Evolutionary conservation across 2,797 vertebrate species (phyloP).

Genomic region (Malurus splendens): DNA sequence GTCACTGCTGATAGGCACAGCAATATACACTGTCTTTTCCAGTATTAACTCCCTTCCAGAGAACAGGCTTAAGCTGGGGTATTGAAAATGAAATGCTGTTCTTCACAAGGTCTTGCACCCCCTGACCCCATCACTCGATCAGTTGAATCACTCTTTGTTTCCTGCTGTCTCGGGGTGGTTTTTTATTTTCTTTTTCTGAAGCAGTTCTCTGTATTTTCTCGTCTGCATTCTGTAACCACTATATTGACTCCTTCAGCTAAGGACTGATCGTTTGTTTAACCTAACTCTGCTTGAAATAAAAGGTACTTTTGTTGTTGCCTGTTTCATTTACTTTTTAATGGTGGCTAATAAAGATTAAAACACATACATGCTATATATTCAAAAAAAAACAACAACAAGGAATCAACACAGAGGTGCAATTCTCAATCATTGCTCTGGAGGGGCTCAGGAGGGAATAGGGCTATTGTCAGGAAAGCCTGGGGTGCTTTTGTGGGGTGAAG

Average conservation of each 20-base stretch:
- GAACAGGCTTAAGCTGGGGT: slow-evolving; percentile 14
- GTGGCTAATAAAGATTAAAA: slow-evolving; percentile 26
- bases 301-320: slow-evolving; percentile 36
- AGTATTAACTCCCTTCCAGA: slow-evolving; percentile 6
- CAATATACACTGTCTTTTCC: slow-evolving; percentile 43
- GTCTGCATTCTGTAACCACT: slow-evolving; percentile 37
- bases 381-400: not conserved
- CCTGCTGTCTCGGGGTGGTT: not conserved
- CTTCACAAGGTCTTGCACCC: slow-evolving; percentile 12
- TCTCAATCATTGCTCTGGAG: not conserved
- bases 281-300: slow-evolving; percentile 26
- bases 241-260: slow-evolving; percentile 17
- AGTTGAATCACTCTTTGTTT: slow-evolving; percentile 61
- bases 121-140: slow-evolving; percentile 20
- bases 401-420: slow-evolving; percentile 27
- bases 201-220: slow-evolving; percentile 27
- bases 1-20: not conserved
- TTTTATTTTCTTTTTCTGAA: not conserved
- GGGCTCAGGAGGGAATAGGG: not conserved
- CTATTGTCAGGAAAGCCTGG: slow-evolving; percentile 13
- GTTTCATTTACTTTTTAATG: slow-evolving; percentile 52
- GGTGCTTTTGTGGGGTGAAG: not conserved
- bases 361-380: not conserved
- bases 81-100: slow-evolving; percentile 54
- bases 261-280: slow-evolving; percentile 40